These are phyloP conservation scores for Takifugu rubripes DNA, from an alignment of 2,797 vertebrate species.

Conservation along the genomic window DNA sequence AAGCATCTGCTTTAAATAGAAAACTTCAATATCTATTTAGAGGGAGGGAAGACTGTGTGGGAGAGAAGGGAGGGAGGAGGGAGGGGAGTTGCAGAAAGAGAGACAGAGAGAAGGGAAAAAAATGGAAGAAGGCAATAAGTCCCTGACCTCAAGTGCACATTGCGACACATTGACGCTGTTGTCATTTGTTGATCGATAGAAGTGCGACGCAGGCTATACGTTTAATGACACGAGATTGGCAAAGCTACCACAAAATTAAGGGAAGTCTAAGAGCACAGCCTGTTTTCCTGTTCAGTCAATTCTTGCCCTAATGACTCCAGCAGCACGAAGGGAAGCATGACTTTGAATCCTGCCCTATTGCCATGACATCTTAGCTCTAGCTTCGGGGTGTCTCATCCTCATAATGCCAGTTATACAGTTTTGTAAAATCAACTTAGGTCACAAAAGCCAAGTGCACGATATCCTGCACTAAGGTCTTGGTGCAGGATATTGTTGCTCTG, in stretches of 20 bases:
- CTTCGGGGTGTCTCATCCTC: no score
- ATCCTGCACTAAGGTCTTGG: no score
- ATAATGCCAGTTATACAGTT: no score
- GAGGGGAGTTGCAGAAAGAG: constrained; percentile 17
- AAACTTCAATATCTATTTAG: constrained; percentile 78
- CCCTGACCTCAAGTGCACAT: constrained; percentile 72
- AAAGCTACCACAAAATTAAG: constrained; percentile 65
- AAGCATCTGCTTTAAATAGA: constrained; percentile 72
- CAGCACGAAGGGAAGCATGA: constrained; percentile 34
- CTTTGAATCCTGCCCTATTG: constrained; percentile 39
- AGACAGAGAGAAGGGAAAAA: constrained; percentile 39
- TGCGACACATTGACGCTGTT: constrained; percentile 70
- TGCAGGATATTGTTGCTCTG: no score
- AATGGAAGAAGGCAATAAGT: constrained; percentile 68
- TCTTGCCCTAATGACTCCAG: constrained; percentile 53
- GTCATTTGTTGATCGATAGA: constrained; percentile 74
- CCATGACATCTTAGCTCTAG: constrained; percentile 7
- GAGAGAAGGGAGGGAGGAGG: constrained; percentile 29
- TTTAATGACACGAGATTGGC: constrained; percentile 68
- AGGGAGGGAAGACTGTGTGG: constrained; percentile 30
- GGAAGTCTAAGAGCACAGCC: constrained; percentile 48
- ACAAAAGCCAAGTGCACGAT: no score
- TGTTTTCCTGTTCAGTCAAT: constrained; percentile 51
- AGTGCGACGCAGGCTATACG: constrained; percentile 64
- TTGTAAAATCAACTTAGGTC: no score